phyloP scores from a whole-genome alignment of 2,113 vertebrate genomes.

The Corvus cornix region DNA sequence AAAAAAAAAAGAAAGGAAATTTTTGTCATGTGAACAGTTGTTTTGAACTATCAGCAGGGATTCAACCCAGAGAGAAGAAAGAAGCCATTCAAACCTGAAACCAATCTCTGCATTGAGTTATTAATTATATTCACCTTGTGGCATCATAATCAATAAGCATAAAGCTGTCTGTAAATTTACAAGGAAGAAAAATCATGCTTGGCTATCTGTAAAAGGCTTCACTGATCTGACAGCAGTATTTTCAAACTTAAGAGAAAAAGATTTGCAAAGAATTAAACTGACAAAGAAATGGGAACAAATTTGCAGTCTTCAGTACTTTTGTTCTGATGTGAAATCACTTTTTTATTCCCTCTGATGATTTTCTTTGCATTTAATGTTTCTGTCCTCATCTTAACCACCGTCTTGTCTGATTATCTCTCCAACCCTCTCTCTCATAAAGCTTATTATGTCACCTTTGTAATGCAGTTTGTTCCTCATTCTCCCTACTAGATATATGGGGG shows the following conservation, averaged over 20 bases:
- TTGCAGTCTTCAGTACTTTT: neutral
- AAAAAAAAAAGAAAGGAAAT: neutral
- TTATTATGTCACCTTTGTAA: neutral
- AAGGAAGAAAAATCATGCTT: neutral
- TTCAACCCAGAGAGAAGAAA: neutral
- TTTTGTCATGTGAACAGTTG: fast-evolving
- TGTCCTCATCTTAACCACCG: neutral
- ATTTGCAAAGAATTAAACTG: neutral
- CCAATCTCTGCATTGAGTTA: neutral
- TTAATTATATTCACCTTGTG: neutral
- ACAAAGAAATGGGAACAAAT: neutral
- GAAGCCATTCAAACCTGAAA: neutral
- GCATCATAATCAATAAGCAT: neutral
- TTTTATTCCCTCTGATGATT: neutral
- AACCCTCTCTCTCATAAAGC: neutral
- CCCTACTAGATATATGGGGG: neutral
- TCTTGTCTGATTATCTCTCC: neutral
- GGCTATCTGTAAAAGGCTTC: neutral
- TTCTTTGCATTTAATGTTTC: neutral
- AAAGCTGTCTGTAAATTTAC: neutral
- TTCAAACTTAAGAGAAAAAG: neutral
- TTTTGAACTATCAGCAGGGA: neutral
- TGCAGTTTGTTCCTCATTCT: neutral
- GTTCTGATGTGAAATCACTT: neutral
- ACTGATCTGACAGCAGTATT: neutral